Percentiles rank a stretch among this genome's conserved stretches.
Evolutionary conservation across 2,797 vertebrate genomes (phyloP).

Genomic region (Spondyliosoma cantharus): DNA sequence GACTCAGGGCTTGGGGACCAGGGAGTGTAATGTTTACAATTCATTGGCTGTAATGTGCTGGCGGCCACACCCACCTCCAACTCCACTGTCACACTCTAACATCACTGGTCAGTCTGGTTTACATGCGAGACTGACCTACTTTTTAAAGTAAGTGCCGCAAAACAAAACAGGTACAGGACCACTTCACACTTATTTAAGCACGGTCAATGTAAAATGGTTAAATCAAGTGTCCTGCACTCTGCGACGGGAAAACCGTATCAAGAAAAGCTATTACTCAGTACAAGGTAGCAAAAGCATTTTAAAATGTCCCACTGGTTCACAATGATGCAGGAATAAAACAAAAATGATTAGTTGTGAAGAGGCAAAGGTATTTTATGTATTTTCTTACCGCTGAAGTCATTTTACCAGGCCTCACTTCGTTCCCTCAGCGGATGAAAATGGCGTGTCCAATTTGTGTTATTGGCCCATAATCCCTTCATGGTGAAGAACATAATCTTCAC

Average conservation of each 20-base stretch:
- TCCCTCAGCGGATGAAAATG: slow-evolving; percentile 5
- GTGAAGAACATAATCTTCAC: slow-evolving; percentile 5
- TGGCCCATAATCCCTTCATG: slow-evolving; percentile 7
- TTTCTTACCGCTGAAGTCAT: not conserved
- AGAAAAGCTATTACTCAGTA: not conserved
- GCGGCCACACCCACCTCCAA: no score
- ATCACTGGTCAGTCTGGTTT: not conserved
- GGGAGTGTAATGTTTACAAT: no score
- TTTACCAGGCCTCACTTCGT: not conserved
- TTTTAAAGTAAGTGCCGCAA: not conserved
- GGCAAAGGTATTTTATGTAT: not conserved
- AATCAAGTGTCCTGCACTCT: not conserved
- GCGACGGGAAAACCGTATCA: not conserved
- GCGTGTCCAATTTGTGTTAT: slow-evolving; percentile 7
- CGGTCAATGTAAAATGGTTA: not conserved
- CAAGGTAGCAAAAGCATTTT: not conserved
- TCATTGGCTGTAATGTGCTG: no score
- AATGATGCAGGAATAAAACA: not conserved
- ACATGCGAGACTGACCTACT: not conserved
- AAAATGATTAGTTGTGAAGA: not conserved
- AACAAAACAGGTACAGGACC: not conserved
- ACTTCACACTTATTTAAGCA: not conserved
- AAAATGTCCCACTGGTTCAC: not conserved
- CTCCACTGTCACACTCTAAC: not conserved
- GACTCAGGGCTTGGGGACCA: no score